Evolutionary conservation across 2,888 invertebrate genomes (phyloP), one percentile per base, ranked within the genome.

Genomic region (Minunthozetes semirufus): DNA sequence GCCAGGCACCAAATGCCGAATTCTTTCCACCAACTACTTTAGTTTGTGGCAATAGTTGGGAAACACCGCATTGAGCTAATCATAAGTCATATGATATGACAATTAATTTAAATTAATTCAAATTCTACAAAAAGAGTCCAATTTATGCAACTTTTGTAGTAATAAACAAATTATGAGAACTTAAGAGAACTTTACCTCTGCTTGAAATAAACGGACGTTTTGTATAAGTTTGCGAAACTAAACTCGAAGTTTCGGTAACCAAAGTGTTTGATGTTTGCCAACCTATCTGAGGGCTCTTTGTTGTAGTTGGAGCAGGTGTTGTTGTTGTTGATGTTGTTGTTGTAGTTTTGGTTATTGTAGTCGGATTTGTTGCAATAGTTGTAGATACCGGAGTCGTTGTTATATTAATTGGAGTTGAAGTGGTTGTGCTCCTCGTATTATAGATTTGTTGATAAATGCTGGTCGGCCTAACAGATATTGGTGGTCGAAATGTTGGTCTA

Each of bases 21-120:
- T 78, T 79, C 22, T 77, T 77, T 17, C 80, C 80, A 46, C 80
- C 80, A 15, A 80, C 79, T 15, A 80, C 80, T 77, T 80, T 80
- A 15, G 77, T 78, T 74, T 79, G 78, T 6, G 79, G 80, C 50
- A 75, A 70, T 25, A 78, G 72, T 50, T 73, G 75, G 17, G 79
- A 77, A 50, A 78, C 68, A 27, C 80, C 80, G 72, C 80, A 80
- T 72, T 77, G 59, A 38, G 53, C 77, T n/a, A n/a, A n/a, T n/a
- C n/a, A n/a, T n/a, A n/a, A n/a, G n/a, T n/a, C n/a, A n/a, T n/a
- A n/a, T n/a, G n/a, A n/a, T n/a, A n/a, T n/a, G n/a, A n/a, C n/a
- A n/a, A n/a, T n/a, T n/a, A n/a, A n/a, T n/a, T n/a, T n/a, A n/a
- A n/a, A n/a, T n/a, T n/a, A n/a, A n/a, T n/a, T n/a, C n/a, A n/a